Conservation (phyloP, 2,113 vertebrate genomes). For the Oreochromis spilurus region DNA sequence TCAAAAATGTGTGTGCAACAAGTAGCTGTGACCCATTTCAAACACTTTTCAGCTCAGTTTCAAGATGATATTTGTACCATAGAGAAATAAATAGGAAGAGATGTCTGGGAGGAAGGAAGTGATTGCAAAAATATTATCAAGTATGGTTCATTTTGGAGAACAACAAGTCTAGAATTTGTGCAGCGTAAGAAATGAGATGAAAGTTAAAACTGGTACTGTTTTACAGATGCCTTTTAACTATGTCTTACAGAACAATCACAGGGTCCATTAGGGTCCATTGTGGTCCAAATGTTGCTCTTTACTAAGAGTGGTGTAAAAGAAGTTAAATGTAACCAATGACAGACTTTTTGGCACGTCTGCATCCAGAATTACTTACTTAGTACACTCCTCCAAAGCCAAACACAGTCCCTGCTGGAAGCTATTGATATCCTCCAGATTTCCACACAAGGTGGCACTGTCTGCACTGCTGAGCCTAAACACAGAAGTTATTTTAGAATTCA, state of each 20-base stretch:
- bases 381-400: slow-evolving; percentile 88
- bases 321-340: background rate
- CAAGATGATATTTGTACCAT: background rate
- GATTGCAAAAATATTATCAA: background rate
- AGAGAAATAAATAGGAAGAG: background rate
- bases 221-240: background rate
- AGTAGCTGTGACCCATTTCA: background rate
- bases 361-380: slow-evolving; percentile 79
- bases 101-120: background rate
- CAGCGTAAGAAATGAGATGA: background rate
- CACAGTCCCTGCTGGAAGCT: slow-evolving; percentile 91
- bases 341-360: fast-evolving
- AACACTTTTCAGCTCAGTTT: background rate
- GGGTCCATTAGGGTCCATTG: background rate
- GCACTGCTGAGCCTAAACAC: slow-evolving; percentile 76
- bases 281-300: background rate
- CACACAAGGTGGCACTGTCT: slow-evolving; percentile 81
- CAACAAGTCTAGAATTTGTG: background rate
- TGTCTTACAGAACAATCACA: background rate
- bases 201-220: background rate
- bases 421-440: slow-evolving; percentile 92
- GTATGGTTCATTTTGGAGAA: background rate
- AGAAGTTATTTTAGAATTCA: background rate
- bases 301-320: background rate
- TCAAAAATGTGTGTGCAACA: background rate